Percentiles rank a stretch among this genome's conserved stretches.
Evolutionary conservation across 2,888 invertebrate genomes (phyloP).

Genomic region (Tenthredo amoena): DNA sequence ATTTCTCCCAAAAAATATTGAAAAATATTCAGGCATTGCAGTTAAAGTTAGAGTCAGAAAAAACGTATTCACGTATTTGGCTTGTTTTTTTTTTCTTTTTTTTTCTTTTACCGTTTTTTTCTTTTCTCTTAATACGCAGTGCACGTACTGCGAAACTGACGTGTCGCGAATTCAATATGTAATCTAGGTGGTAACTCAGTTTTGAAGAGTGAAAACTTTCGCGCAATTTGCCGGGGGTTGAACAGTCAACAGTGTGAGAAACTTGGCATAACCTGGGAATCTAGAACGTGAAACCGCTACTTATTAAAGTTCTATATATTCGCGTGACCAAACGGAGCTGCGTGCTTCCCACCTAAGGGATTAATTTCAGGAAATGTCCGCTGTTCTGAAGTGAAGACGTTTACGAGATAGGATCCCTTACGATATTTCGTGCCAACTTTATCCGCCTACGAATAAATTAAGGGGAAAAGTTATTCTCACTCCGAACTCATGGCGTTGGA

Average conservation of each 20-base stretch:
- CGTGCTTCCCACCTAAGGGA: constrained; percentile 26
- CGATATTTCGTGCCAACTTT: constrained; percentile 36
- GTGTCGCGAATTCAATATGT: constrained; percentile 12
- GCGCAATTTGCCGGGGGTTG: neutral
- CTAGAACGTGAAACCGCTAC: constrained; percentile 19
- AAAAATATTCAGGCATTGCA: neutral
- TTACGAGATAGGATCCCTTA: constrained; percentile 43
- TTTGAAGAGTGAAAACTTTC: constrained; percentile 24
- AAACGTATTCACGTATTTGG: neutral
- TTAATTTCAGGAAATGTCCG: constrained; percentile 46
- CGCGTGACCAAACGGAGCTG: constrained; percentile 39
- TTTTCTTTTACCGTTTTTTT: neutral
- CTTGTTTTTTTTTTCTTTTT: neutral
- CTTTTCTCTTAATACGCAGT: neutral
- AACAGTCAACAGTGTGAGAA: constrained; percentile 16
- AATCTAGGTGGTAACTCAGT: constrained; percentile 23
- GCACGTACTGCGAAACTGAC: constrained; percentile 17
- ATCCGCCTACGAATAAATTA: constrained; percentile 37
- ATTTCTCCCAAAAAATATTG: neutral
- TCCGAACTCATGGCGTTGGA: neutral
- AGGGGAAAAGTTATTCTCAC: neutral
- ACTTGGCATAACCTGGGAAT: neutral
- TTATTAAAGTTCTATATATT: constrained; percentile 23
- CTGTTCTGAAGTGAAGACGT: constrained; percentile 42
- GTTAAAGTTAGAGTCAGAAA: neutral